A percentile compares a stretch with the other conserved stretches of the same genome.
phyloP scores from a whole-genome alignment of 1,140 invertebrate species.

The Asbolus verrucosus region DNA sequence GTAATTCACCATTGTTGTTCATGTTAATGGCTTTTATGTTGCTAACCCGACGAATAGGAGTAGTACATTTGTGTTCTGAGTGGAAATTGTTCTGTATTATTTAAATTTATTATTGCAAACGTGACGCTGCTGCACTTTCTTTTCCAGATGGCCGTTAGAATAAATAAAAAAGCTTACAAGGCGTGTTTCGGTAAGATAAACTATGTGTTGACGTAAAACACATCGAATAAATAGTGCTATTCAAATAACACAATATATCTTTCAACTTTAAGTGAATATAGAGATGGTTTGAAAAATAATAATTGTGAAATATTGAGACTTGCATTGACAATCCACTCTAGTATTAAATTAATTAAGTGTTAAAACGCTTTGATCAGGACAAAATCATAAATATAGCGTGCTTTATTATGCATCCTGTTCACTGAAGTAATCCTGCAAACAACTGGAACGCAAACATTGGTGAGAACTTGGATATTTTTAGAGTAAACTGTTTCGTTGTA shows the following conservation, averaged over 20 bases:
- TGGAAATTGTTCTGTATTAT: not conserved
- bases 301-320: constrained; percentile 29
- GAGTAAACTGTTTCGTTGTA: not conserved
- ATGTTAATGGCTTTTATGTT: constrained; percentile 18
- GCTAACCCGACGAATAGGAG: constrained; percentile 2
- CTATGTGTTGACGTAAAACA: constrained; percentile 37
- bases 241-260: constrained; percentile 20
- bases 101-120: constrained; percentile 24
- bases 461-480: constrained; percentile 26
- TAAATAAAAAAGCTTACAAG: constrained; percentile 29
- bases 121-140: constrained; percentile 13
- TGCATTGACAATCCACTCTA: constrained; percentile 11
- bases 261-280: not conserved
- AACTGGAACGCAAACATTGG: constrained; percentile 25
- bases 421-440: constrained; percentile 28
- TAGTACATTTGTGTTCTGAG: constrained; percentile 7
- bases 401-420: constrained; percentile 24
- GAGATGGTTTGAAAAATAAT: constrained; percentile 12
- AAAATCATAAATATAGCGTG: constrained; percentile 10
- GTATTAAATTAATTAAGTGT: constrained; percentile 16
- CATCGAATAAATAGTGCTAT: constrained; percentile 27
- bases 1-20: constrained; percentile 14
- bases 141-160: constrained; percentile 38
- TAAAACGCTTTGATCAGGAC: constrained; percentile 20
- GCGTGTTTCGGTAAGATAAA: constrained; percentile 30